Percentiles rank a stretch among this genome's conserved stretches.
These are phyloP conservation scores for Tachysurus vachellii DNA, from an alignment of 2,113 vertebrate species.

Conservation along the genomic window DNA sequence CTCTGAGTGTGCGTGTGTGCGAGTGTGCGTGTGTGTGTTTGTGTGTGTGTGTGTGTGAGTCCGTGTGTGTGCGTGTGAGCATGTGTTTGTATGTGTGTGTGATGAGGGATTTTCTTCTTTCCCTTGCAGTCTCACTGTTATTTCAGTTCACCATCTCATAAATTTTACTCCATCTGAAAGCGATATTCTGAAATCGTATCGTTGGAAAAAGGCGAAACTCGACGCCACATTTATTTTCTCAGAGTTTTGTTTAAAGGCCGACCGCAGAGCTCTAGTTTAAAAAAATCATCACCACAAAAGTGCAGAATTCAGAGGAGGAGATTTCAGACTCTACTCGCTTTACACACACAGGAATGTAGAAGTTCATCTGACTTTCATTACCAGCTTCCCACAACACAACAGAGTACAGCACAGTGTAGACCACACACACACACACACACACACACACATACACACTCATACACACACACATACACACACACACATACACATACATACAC, in stretches of 20 bases:
- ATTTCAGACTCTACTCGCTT: slow-evolving; percentile 61
- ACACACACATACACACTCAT: neutral
- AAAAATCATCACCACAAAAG: slow-evolving; percentile 42
- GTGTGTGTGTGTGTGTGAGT: neutral
- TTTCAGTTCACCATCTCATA: slow-evolving; percentile 6
- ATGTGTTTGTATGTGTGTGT: neutral
- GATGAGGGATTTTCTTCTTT: neutral
- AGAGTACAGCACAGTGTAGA: neutral
- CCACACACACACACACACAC: neutral
- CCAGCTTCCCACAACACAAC: slow-evolving; percentile 33
- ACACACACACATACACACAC: neutral
- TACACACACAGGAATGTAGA: slow-evolving; percentile 54
- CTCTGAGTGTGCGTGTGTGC: neutral
- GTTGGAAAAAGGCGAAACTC: neutral
- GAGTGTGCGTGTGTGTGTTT: neutral
- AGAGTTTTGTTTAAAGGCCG: slow-evolving; percentile 39
- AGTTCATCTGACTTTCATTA: slow-evolving; percentile 70
- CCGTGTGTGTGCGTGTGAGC: neutral
- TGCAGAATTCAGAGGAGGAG: neutral
- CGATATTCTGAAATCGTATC: slow-evolving; percentile 17
- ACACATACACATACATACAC: neutral
- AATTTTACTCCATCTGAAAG: slow-evolving; percentile 35
- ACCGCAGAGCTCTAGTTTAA: slow-evolving; percentile 31
- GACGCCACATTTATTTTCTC: slow-evolving; percentile 18
- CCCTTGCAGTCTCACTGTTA: slow-evolving; percentile 19